A percentile compares a stretch with the other conserved stretches of the same genome.
phyloP scores from a whole-genome alignment of 1,140 invertebrate genomes.

The Drosophila quadrilineata region DNA sequence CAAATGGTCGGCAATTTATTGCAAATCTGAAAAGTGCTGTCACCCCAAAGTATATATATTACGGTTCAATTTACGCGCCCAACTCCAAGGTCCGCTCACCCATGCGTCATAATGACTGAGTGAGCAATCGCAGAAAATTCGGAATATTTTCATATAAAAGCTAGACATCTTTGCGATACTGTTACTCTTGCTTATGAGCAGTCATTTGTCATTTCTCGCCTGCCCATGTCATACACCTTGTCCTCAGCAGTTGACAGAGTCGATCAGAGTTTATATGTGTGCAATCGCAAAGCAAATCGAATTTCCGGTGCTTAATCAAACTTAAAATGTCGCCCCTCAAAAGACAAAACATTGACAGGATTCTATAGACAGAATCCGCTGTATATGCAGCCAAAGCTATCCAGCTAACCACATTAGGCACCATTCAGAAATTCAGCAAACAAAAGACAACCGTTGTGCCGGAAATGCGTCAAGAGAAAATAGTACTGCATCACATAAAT shows the following conservation, averaged over 20 bases:
- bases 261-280: slow-evolving; percentile 55
- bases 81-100: slow-evolving; percentile 19
- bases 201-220: slow-evolving; percentile 63
- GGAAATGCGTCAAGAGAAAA: slow-evolving; percentile 72
- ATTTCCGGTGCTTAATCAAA: slow-evolving; percentile 74
- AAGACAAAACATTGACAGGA: slow-evolving; percentile 11
- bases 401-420: slow-evolving; percentile 1
- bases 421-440: slow-evolving; percentile 33
- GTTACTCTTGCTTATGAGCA: slow-evolving; percentile 38
- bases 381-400: too few relatives aligned
- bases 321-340: slow-evolving; percentile 51
- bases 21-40: slow-evolving; percentile 68
- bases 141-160: slow-evolving; percentile 29
- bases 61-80: slow-evolving; percentile 35
- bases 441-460: slow-evolving; percentile 47
- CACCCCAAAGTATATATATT: slow-evolving; percentile 63
- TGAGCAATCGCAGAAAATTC: slow-evolving; percentile 37
- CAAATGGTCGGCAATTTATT: slow-evolving; percentile 71
- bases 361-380: too few relatives aligned
- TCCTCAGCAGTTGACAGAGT: slow-evolving; percentile 29
- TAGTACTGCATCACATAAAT: slow-evolving; percentile 64
- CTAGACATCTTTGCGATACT: slow-evolving; percentile 4
- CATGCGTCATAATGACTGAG: slow-evolving; percentile 34
- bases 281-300: slow-evolving; percentile 63
- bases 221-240: slow-evolving; percentile 7